These are phyloP conservation scores for Macrobrachium nipponense DNA, from an alignment of 1,140 invertebrate genomes.

Conservation along the genomic window DNA sequence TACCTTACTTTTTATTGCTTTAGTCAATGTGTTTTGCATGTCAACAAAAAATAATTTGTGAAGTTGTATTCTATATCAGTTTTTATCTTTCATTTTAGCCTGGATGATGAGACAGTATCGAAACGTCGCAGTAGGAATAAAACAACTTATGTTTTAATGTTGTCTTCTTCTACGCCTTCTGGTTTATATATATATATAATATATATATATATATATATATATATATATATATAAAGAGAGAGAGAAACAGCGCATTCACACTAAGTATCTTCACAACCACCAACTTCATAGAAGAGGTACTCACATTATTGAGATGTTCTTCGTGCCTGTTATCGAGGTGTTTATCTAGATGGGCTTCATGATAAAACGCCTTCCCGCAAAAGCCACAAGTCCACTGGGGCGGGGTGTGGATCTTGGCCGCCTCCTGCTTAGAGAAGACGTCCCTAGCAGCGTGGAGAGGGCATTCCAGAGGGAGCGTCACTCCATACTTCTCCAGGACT, in stretches of 20 bases:
- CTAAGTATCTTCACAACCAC: background rate
- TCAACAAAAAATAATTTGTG: no score
- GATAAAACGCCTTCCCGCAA: constrained; percentile 92
- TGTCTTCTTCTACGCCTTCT: no score
- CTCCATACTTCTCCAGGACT: constrained; percentile 85
- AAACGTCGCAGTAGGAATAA: no score
- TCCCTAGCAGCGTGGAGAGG: constrained; percentile 89
- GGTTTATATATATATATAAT: no score
- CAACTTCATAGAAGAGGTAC: background rate
- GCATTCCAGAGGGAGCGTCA: constrained; percentile 86
- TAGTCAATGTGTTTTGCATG: no score
- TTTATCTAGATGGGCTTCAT: constrained; percentile 86
- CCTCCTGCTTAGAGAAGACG: constrained; percentile 86
- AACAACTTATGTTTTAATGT: no score
- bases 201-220: no score
- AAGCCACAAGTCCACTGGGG: constrained; percentile 90
- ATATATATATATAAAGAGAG: background rate
- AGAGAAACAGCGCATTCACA: background rate
- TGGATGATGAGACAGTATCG: no score
- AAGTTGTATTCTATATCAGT: no score
- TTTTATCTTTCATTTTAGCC: no score
- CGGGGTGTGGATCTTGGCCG: constrained; percentile 82
- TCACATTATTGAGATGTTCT: constrained; percentile 85
- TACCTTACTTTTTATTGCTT: no score
- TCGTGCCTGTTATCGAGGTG: constrained; percentile 93